Conservation (phyloP, 2,888 invertebrate genomes). For the Rhagonycha fulva region DNA sequence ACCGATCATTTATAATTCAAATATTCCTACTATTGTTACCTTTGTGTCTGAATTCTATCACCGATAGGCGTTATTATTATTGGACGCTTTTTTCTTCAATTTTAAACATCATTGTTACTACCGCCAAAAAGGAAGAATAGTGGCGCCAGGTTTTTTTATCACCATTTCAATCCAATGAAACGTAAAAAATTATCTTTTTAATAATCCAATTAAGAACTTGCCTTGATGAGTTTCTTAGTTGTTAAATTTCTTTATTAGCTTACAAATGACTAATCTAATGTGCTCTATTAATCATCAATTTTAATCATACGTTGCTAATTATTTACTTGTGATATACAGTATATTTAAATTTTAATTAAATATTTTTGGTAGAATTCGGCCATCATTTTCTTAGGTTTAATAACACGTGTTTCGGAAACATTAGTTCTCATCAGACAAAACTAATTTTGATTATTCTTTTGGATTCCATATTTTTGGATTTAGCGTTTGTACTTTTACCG, state of each 20-base stretch:
- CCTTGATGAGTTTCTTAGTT: conserved; percentile 2
- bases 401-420: not conserved
- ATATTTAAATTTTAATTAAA: not conserved
- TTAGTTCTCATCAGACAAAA: not conserved
- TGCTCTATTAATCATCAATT: not conserved
- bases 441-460: too few species aligned
- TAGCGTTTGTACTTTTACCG: too few species aligned
- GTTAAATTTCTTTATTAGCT: conserved; percentile 1
- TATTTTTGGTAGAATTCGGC: not conserved
- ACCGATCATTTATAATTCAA: conserved; percentile 51
- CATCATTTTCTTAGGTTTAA: not conserved
- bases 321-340: not conserved
- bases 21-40: conserved; percentile 45
- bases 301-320: not conserved
- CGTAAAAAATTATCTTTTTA: conserved; percentile 1
- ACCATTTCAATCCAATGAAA: conserved; percentile 1
- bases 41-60: conserved; percentile 12
- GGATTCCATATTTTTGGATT: too few species aligned
- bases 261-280: not conserved
- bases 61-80: conserved; percentile 23
- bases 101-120: not conserved
- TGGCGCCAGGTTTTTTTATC: conserved; percentile 12
- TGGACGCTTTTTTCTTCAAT: conserved; percentile 1
- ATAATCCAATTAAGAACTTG: not conserved
- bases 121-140: not conserved